These are phyloP conservation scores for Apis laboriosa DNA, from an alignment of 1,140 invertebrate species.

Conservation along the genomic window DNA sequence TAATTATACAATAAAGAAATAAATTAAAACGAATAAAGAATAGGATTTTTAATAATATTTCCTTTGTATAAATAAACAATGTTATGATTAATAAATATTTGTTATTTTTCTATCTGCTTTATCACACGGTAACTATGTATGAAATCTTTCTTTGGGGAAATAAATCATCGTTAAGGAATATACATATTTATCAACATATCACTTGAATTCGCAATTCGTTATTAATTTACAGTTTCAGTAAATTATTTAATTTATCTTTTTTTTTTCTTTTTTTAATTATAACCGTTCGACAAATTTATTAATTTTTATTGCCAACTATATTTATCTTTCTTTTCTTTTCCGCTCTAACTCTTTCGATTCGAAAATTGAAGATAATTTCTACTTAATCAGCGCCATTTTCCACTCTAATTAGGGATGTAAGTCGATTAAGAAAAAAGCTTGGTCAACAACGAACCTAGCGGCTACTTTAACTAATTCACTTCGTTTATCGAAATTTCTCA, in stretches of 20 bases:
- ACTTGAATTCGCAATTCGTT: not conserved
- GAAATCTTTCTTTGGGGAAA: slow-evolving; percentile 46
- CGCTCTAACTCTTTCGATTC: not conserved
- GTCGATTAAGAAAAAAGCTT: slow-evolving; percentile 10
- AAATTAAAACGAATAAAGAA: slow-evolving; percentile 31
- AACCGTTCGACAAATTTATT: slow-evolving; percentile 3
- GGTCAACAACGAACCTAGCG: slow-evolving; percentile 17
- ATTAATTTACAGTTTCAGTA: not conserved
- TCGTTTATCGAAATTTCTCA: not conserved
- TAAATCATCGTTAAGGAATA: slow-evolving; percentile 14
- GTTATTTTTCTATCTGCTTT: slow-evolving; percentile 21
- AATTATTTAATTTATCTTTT: not conserved
- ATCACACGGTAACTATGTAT: slow-evolving; percentile 46
- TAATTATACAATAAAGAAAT: slow-evolving; percentile 27
- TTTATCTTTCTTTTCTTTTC: too few relatives aligned
- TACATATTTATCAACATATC: not conserved
- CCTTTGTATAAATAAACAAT: slow-evolving; percentile 38
- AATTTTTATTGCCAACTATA: slow-evolving; percentile 12
- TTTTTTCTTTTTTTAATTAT: not conserved
- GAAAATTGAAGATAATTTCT: not conserved
- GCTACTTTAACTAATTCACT: not conserved
- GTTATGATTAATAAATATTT: slow-evolving; percentile 34
- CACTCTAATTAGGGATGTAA: slow-evolving; percentile 36
- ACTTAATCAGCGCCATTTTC: slow-evolving; percentile 44
- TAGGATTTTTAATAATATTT: slow-evolving; percentile 29